Evolutionary conservation across 2,888 invertebrate species (phyloP).

Genomic region (Arctia plantaginis): DNA sequence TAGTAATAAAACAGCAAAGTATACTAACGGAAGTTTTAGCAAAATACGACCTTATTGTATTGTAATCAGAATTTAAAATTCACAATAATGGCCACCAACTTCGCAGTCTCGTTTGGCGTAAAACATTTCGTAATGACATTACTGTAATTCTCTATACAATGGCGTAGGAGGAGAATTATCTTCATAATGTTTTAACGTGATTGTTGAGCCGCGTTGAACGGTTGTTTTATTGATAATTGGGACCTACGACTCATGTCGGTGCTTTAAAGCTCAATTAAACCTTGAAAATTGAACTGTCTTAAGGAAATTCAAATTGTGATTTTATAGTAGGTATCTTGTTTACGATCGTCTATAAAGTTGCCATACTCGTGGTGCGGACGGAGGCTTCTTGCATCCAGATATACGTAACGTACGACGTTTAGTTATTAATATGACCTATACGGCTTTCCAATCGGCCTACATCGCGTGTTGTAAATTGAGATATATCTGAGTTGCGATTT

Average conservation of each 20-base stretch:
- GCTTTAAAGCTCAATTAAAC: constrained; percentile 71
- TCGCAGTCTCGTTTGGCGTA: constrained; percentile 24
- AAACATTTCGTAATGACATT: constrained; percentile 51
- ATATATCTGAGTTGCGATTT: constrained; percentile 48
- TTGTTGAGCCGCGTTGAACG: constrained; percentile 54
- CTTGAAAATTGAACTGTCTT: constrained; percentile 72
- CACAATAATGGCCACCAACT: constrained; percentile 29
- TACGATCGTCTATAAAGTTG: constrained; percentile 64
- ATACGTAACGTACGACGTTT: constrained; percentile 30
- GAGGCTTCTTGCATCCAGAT: constrained; percentile 17
- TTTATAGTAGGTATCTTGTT: constrained; percentile 64
- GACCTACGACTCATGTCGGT: constrained; percentile 62
- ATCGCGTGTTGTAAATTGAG: constrained; percentile 44
- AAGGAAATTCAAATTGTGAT: constrained; percentile 66
- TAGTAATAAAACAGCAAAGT: background rate
- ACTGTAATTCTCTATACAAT: constrained; percentile 48
- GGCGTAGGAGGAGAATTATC: constrained; percentile 46
- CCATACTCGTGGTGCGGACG: constrained; percentile 34
- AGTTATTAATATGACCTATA: constrained; percentile 44
- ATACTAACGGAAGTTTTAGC: constrained; percentile 8
- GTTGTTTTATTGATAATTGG: constrained; percentile 69
- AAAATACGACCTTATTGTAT: constrained; percentile 22
- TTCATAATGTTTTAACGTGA: constrained; percentile 50
- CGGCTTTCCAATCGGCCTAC: constrained; percentile 49
- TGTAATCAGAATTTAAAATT: constrained; percentile 29